Percentiles rank a stretch among this genome's conserved stretches.
These are phyloP conservation scores for Plagiodera versicolora DNA, from an alignment of 2,888 invertebrate species.

Conservation along the genomic window DNA sequence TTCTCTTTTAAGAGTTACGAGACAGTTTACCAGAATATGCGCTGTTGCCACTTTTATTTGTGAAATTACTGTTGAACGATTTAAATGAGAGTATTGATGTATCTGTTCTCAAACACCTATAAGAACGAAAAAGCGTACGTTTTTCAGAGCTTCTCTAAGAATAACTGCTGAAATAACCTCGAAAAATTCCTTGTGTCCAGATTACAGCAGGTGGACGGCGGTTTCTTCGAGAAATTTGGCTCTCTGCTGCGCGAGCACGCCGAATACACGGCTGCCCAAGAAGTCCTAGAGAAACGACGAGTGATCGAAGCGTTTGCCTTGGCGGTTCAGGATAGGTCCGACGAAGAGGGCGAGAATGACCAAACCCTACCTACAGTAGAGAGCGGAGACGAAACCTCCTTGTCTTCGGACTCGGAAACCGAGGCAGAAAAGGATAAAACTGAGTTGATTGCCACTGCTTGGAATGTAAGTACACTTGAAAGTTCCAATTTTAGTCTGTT, in stretches of 20 bases:
- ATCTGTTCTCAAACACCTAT: too few relatives aligned
- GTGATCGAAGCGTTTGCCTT: constrained; percentile 48
- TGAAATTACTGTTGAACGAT: too few relatives aligned
- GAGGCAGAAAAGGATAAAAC: constrained; percentile 65
- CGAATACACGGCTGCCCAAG: constrained; percentile 61
- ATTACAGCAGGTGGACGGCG: constrained; percentile 79
- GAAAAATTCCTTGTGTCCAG: constrained; percentile 57
- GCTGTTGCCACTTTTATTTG: too few relatives aligned
- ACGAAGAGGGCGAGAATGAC: constrained; percentile 34
- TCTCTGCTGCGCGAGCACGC: constrained; percentile 68
- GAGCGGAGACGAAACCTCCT: constrained; percentile 48
- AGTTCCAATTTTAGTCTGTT: too few relatives aligned
- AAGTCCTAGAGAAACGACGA: constrained; percentile 51
- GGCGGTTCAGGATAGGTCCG: constrained; percentile 35
- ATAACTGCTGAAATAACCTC: too few relatives aligned
- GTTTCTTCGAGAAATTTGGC: constrained; percentile 83
- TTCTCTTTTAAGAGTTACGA: too few relatives aligned
- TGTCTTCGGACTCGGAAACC: constrained; percentile 63
- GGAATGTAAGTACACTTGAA: constrained; percentile 78
- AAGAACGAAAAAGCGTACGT: too few relatives aligned
- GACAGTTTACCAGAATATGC: too few relatives aligned
- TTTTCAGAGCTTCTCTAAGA: too few relatives aligned
- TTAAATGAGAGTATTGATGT: too few relatives aligned
- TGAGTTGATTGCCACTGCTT: constrained; percentile 68
- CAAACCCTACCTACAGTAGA: constrained; percentile 27